Percentiles rank a stretch among this genome's conserved stretches.
These are phyloP conservation scores for Beroe forskalii DNA, from an alignment of 37 sponge, comb jelly and placozoan genomes.

Conservation along the genomic window DNA sequence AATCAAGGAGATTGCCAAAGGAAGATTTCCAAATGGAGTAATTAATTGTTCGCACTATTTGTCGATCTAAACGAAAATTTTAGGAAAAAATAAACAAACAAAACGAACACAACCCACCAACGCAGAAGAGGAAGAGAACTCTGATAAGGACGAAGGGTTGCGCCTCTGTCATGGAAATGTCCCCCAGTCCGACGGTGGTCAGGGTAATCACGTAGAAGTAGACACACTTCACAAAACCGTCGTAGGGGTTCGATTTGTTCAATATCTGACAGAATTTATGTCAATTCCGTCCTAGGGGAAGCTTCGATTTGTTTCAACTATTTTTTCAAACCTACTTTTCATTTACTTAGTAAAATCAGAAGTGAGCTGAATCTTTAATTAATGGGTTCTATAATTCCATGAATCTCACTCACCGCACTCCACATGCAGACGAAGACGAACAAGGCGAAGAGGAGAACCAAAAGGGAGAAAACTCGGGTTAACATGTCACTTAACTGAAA, in stretches of 20 bases:
- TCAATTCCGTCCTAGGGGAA: too few relatives aligned
- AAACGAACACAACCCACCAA: constrained; percentile 28
- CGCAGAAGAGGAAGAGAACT: constrained; percentile 45
- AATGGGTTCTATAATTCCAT: too few relatives aligned
- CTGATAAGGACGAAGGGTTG: constrained; percentile 44
- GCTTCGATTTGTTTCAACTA: too few relatives aligned
- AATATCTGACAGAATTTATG: background rate
- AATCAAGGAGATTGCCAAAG: background rate
- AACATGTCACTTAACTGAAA: constrained; percentile 44
- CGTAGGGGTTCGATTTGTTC: constrained; percentile 7
- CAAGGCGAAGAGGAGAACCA: constrained; percentile 4
- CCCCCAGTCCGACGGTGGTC: constrained; percentile 55
- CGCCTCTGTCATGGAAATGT: constrained; percentile 65
- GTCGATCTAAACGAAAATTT: too few relatives aligned
- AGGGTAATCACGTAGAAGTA: constrained; percentile 65
- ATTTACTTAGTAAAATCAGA: too few relatives aligned
- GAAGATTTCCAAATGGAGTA: too few relatives aligned
- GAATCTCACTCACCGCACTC: constrained; percentile 22
- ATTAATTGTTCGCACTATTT: too few relatives aligned
- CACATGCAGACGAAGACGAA: constrained; percentile 40
- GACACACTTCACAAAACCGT: constrained; percentile 18
- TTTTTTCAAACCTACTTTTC: too few relatives aligned
- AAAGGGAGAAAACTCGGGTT: constrained; percentile 29
- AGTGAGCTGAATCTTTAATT: background rate
- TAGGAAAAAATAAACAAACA: too few relatives aligned